Conservation (phyloP, 2,888 invertebrate species). For the Nomada fabriciana region DNA sequence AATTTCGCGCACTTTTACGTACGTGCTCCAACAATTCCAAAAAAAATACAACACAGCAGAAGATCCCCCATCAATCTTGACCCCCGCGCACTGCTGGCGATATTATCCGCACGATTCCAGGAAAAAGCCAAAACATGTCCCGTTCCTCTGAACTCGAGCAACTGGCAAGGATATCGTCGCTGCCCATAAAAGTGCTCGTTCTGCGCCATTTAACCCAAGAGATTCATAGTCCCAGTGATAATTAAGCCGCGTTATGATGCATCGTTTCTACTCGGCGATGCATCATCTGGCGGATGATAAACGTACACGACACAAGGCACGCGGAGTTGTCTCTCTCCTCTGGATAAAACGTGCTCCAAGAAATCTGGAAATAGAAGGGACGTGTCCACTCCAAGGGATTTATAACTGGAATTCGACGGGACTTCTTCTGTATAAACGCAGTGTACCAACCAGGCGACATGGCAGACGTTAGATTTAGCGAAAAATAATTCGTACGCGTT, state of each 20-base stretch:
- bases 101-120: neutral
- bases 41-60: no score
- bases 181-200: constrained; percentile 23
- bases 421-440: neutral
- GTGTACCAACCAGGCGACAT: no score
- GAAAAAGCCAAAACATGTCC: neutral
- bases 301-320: constrained; percentile 23
- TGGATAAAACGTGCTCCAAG: constrained; percentile 15
- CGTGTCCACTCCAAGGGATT: constrained; percentile 19
- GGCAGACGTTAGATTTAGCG: neutral
- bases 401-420: constrained; percentile 17
- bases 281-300: constrained; percentile 54
- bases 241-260: constrained; percentile 53
- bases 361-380: constrained; percentile 31
- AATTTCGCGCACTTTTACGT: no score
- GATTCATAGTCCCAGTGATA: constrained; percentile 49
- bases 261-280: constrained; percentile 46
- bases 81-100: neutral
- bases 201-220: constrained; percentile 28
- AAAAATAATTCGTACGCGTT: neutral
- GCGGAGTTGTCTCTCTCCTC: neutral
- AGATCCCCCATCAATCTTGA: no score
- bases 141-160: neutral
- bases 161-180: neutral
- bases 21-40: no score